Evolutionary conservation across 2,797 vertebrate species (phyloP).

Genomic region (Enteromius unitaeniatus): DNA sequence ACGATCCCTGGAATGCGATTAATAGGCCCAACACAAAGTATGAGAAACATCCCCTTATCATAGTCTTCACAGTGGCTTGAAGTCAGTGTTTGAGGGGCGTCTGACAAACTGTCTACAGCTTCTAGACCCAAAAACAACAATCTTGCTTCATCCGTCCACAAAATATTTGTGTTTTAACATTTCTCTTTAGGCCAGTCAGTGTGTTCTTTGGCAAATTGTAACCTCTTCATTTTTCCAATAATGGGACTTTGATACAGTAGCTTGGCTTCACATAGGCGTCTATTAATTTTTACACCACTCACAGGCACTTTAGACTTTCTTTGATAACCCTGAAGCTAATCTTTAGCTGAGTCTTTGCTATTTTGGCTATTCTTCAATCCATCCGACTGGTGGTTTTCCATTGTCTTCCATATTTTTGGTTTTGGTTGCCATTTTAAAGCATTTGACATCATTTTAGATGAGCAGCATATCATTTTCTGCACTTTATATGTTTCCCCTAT

Average conservation of each 20-base stretch:
- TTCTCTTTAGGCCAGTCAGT: background rate
- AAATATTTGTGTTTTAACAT: background rate
- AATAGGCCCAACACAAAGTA: too few species aligned
- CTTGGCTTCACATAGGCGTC: background rate
- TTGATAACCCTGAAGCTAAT: background rate
- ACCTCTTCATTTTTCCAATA: background rate
- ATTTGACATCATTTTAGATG: constrained; percentile 31
- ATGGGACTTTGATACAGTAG: background rate
- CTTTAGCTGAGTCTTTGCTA: too few species aligned
- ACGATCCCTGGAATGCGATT: too few species aligned
- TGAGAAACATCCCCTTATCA: too few species aligned
- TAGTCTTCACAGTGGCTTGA: too few species aligned
- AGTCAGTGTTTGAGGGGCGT: too few species aligned
- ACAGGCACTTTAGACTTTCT: background rate
- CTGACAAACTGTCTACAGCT: background rate
- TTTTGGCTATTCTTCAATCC: too few species aligned
- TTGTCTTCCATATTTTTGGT: too few species aligned
- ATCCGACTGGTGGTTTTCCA: too few species aligned
- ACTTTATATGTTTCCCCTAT: background rate
- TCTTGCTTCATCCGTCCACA: background rate
- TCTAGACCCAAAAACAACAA: background rate
- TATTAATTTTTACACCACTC: background rate
- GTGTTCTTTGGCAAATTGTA: background rate
- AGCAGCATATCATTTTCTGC: constrained; percentile 31
- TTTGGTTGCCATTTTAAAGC: too few species aligned